Evolutionary conservation across 2,888 invertebrate species (phyloP), one percentile per base, ranked within the genome.

Genomic region (Pegoplata infirma): DNA sequence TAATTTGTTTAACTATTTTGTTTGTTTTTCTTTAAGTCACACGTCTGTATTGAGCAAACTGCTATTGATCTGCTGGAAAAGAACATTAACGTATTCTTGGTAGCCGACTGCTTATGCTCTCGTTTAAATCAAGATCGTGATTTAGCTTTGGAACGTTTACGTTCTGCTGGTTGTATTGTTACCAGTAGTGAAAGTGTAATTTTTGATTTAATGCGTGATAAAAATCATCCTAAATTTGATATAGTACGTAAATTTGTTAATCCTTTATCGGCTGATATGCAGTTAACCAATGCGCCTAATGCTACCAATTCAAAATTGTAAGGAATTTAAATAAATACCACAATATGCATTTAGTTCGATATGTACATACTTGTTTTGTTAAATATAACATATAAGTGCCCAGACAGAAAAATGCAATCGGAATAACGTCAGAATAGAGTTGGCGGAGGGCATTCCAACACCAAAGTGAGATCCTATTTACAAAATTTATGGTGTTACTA

Each of bases 1-100:
- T 10, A n/a, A 16, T 49, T 49, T 46, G 8, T 25, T 25, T 5
- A 51, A n/a, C 23, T 32, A n/a, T n/a, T 2, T 19, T 19, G 12
- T 12, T 66, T 21, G 55, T 78, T 12, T 16, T 63, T 59, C 23
- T 83, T 91, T 16, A 91, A 96, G 93, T 91, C 94, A 0, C 96
- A 96, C 82, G 93, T 94, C 0, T 96, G 96, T 85, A 91, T 96
- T 6, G 95, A 95, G 84, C 94, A 95, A 85, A 95, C 96, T 0
- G 94, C 93, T 0, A 92, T 95, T 61, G 95, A 96, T 87, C 87
- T 95, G 1, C 86, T 94, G 44, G 86, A 89, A 0, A 82, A 80
- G 0, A 91, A 91, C 28, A 90, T 91, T 55, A 90, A 92, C 82
- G 96, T 96, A 0, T 95, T 95, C 85, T 90, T 95, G 0, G 90